Evolutionary conservation across 2,888 invertebrate genomes (phyloP), one percentile per base, ranked within the genome.

Genomic region (Drosophila borborema): DNA sequence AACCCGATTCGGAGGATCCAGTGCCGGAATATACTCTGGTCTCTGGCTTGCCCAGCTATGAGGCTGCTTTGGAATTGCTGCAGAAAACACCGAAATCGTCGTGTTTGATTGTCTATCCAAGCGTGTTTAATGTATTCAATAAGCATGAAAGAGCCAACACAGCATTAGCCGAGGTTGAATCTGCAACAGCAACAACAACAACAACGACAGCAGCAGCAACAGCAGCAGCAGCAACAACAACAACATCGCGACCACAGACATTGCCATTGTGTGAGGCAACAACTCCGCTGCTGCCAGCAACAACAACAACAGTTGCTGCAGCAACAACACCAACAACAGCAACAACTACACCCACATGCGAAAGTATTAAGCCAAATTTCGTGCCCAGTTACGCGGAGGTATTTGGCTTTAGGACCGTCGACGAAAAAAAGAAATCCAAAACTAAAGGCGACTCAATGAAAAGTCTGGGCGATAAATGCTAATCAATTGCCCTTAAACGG

Each of bases 11-110:
- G n/a, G 92, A 93, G 49, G 95, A 95, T 82, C 94, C 94, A 14
- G 92, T 95, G 72, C 95, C 95, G 40, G 95, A 94, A 82, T 95
- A 95, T 89, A 95, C 95, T 12, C 92, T 95, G 59, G 95, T 95
- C 49, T 95, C 95, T 28, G 95, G 95, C 16, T 90, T 95, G 61
- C 95, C 95, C 28, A 94, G 94, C 54, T 95, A 95, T 91, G 95
- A 95, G 67, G 95, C 95, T 77, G 95, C 95, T 3, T 82, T 95
- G 84, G 94, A 95, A 88, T 93, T 95, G 89, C 91, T 95, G 81
- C 93, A 94, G 61, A 93, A 94, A 88, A 79, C 90, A 51, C 91
- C 92, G 34, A 76, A 86, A 64, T 86, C 85, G 45, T 88, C 92
- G 65, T 92, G 92, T 71, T 77, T 92, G 72, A 86, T 92, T 82